A percentile compares a stretch with the other conserved stretches of the same genome.
Evolutionary conservation across 2,113 vertebrate species (phyloP).

Genomic region (Hucho hucho): DNA sequence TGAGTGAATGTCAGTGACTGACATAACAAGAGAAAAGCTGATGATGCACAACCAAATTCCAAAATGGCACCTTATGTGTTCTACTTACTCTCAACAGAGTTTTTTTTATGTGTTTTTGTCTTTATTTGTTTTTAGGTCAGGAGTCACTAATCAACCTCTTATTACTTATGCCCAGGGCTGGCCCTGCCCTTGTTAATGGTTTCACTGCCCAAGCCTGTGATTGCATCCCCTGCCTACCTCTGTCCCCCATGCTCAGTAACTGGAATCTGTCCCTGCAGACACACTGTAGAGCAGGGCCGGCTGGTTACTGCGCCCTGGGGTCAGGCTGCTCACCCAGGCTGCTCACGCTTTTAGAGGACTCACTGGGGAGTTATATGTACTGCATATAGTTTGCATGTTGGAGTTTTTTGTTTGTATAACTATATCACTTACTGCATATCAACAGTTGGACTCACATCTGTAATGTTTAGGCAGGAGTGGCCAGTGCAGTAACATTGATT

Average conservation of each 20-base stretch:
- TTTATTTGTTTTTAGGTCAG: too few species aligned
- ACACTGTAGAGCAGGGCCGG: conserved; percentile 63
- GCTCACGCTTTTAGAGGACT: neutral
- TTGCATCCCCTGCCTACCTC: neutral
- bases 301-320: conserved; percentile 70
- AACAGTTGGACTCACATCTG: neutral
- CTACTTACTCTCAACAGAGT: too few species aligned
- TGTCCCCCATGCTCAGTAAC: conserved; percentile 70
- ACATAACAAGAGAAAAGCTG: too few species aligned
- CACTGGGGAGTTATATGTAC: neutral
- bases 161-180: too few species aligned
- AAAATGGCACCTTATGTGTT: too few species aligned
- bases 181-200: neutral
- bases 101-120: too few species aligned
- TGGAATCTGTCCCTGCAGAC: conserved; percentile 75
- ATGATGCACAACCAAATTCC: too few species aligned
- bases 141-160: too few species aligned
- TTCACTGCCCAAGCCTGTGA: neutral
- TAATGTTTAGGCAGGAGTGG: neutral
- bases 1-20: too few species aligned
- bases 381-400: neutral
- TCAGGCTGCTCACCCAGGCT: conserved; percentile 33
- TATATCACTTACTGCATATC: too few species aligned
- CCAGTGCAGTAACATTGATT: too few species aligned
- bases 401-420: neutral